Evolutionary conservation across 2,113 vertebrate species (phyloP), one percentile per base, ranked within the genome.

Genomic region (Megaptera novaeangliae): DNA sequence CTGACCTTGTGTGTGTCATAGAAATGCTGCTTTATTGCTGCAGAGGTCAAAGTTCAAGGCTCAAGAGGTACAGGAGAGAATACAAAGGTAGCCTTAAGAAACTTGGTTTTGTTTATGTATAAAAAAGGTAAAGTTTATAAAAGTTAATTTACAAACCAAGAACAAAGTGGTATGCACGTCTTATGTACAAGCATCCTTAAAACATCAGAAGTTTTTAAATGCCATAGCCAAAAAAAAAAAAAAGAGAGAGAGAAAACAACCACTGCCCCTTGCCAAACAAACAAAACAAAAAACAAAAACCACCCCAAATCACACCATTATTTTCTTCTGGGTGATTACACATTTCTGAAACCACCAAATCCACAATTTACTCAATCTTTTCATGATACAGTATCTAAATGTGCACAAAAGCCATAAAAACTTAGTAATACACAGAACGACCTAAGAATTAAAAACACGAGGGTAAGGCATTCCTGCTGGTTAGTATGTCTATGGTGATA

Each of bases 111-210:
- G 98, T 99, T 98, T 99, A 98, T 99, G 99, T 99, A 99, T 99
- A 99, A 99, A 99, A 99, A 99, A 99, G 99, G 99, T 99, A 99
- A 99, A 99, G 99, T 99, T 99, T 99, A 99, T 99, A 99, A 99
- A 99, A 99, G 99, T 99, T 99, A 98, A 99, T 99, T 99, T 99
- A 99, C 99, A 99, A 99, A 99, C 99, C 98, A 98, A 99, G 99
- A 99, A 99, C 99, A 99, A 99, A 99, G 99, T 99, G 99, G 99
- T 99, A 99, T 99, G 99, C 99, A 99, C 99, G 99, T 99, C 98
- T 98, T 99, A 99, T 99, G 98, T 99, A 99, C 99, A 99, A 99
- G 99, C 99, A 92, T 98, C 99, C 99, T 98, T 99, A 98, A 98
- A 99, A 99, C 98, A 99, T 99, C 99, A 98, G 99, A 99, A 98